Evolutionary conservation across 1,140 invertebrate genomes (phyloP).

Genomic region (Epicauta chinensis): DNA sequence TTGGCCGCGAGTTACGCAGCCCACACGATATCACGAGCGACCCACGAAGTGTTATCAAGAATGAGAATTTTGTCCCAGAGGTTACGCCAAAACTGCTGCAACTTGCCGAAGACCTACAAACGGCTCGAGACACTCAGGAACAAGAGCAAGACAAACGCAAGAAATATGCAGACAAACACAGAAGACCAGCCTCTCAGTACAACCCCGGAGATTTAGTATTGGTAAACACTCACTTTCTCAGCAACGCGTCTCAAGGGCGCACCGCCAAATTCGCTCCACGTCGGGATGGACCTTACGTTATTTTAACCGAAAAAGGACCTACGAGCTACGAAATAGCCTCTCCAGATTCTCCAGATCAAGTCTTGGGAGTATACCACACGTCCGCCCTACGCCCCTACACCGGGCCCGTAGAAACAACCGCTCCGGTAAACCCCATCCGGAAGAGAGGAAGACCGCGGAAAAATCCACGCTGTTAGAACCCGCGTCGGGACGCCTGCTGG

Average conservation of each 20-base stretch:
- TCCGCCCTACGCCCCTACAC: neutral
- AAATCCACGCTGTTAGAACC: no score
- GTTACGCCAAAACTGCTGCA: slow-evolving; percentile 12
- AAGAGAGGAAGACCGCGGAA: no score
- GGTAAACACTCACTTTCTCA: slow-evolving; percentile 31
- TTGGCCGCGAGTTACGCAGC: slow-evolving; percentile 16
- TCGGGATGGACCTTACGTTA: slow-evolving; percentile 37
- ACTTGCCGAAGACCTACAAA: slow-evolving; percentile 15
- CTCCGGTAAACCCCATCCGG: no score
- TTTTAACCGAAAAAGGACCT: slow-evolving; percentile 22
- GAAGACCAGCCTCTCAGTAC: slow-evolving; percentile 18
- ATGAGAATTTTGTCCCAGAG: slow-evolving; percentile 14
- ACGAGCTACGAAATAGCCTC: slow-evolving; percentile 26
- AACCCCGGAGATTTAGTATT: slow-evolving; percentile 30
- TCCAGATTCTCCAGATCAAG: neutral
- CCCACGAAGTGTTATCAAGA: slow-evolving; percentile 3
- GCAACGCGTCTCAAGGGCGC: slow-evolving; percentile 24
- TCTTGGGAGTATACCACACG: slow-evolving; percentile 4
- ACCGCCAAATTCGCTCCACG: slow-evolving; percentile 38
- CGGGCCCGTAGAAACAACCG: no score
- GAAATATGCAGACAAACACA: slow-evolving; percentile 20
- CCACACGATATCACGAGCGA: slow-evolving; percentile 11
- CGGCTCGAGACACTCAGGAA: slow-evolving; percentile 25
- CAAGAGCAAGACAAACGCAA: slow-evolving; percentile 25
- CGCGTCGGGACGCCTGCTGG: no score